Conservation (phyloP, 2,797 vertebrate species). For the Scolopax rusticola region DNA sequence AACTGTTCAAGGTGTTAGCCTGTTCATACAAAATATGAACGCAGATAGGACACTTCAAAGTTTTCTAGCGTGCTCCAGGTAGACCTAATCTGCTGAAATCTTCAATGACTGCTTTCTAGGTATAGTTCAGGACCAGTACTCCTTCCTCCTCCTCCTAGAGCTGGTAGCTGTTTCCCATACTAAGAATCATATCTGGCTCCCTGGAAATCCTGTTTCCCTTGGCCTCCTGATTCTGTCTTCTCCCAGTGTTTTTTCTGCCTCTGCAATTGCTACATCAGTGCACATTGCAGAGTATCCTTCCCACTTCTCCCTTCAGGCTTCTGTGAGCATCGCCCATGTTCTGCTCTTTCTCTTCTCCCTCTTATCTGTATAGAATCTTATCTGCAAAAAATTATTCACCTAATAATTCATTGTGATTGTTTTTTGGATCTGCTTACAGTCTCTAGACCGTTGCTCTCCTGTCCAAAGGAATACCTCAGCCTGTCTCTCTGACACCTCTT, state of each 20-base stretch:
- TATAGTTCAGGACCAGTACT: not conserved
- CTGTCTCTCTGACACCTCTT: slow-evolving; percentile 23
- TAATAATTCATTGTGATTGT: slow-evolving; percentile 14
- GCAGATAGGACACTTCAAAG: not conserved
- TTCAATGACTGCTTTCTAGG: not conserved
- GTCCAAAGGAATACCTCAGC: slow-evolving; percentile 30
- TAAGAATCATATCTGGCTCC: not conserved
- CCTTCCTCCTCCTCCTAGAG: not conserved
- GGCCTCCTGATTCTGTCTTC: not conserved
- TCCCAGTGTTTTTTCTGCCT: not conserved
- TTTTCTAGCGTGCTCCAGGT: not conserved
- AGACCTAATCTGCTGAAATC: not conserved
- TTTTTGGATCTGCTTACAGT: slow-evolving; percentile 20
- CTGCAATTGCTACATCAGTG: not conserved
- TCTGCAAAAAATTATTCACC: slow-evolving; percentile 25
- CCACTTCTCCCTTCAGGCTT: not conserved
- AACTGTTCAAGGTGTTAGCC: not conserved
- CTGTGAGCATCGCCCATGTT: not conserved
- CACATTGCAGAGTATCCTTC: not conserved
- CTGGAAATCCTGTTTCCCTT: not conserved
- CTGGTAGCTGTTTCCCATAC: not conserved
- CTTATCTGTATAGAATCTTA: not conserved
- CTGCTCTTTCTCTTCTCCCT: not conserved
- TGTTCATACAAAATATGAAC: not conserved
- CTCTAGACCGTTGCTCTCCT: slow-evolving; percentile 5